phyloP scores from a whole-genome alignment of 2,888 invertebrate species.

The Machimus rusticus region DNA sequence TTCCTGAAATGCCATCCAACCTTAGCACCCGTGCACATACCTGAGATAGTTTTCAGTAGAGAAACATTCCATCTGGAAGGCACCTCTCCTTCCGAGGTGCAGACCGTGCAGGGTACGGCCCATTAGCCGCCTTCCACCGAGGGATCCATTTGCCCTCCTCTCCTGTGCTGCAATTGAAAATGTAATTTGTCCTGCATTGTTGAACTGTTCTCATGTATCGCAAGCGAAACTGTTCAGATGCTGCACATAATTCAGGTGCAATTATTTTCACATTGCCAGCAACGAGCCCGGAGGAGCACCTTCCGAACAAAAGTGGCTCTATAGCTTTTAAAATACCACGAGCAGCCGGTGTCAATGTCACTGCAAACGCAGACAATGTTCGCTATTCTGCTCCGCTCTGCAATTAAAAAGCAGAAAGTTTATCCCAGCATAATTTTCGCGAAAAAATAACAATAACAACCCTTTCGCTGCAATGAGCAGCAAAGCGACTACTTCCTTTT shows the following conservation, averaged over 20 bases:
- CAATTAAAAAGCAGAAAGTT: neutral
- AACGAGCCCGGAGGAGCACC: neutral
- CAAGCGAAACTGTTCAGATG: constrained; percentile 13
- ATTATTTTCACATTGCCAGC: constrained; percentile 1
- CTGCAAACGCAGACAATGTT: neutral
- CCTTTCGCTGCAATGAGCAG: neutral
- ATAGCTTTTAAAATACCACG: neutral
- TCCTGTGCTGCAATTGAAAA: constrained; percentile 12
- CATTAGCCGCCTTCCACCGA: neutral
- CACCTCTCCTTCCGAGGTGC: neutral
- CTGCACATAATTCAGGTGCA: constrained; percentile 33
- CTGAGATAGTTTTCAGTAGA: neutral
- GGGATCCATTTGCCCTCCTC: neutral
- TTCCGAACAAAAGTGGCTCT: neutral
- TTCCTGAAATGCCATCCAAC: neutral
- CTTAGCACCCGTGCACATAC: neutral
- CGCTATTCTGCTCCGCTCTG: neutral
- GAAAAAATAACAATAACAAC: neutral
- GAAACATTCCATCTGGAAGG: neutral
- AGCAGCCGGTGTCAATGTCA: neutral
- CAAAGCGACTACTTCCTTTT: neutral
- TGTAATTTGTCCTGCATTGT: constrained; percentile 38
- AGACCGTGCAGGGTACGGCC: neutral
- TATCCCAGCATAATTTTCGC: neutral
- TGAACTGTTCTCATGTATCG: constrained; percentile 5